Evolutionary conservation across 23 tunicate genomes (phyloP), one percentile per base, ranked within the genome.

Genomic region (Styela plicata): DNA sequence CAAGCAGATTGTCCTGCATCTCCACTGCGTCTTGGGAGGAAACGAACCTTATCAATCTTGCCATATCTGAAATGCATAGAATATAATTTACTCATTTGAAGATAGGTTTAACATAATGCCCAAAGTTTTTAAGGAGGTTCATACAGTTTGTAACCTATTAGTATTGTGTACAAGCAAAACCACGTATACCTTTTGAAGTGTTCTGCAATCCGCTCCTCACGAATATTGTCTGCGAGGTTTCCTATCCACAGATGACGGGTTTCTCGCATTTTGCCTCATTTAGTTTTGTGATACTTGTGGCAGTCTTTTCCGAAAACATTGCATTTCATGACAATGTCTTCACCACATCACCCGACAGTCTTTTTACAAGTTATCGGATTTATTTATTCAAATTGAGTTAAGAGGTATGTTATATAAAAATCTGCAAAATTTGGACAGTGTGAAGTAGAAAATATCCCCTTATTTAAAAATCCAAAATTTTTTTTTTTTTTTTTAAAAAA

Each of bases 211-310:
- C 74, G 70, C 21, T 91, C 97, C 65, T 91, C 97, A 78, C 87
- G 70, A 23, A 85, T 26, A 64, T 83, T 87, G 2, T 83, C 86
- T 22, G 91, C 89, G 33, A 91, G 82, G 78, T 87, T 87, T 87
- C 90, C 90, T n/a, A 91, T 69, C 97, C 91, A 91, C 74, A 91
- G 57, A 74, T 91, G 86, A 73, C 97, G 74, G 65, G 97, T 91
- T 83, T 91, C 97, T 69, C 86, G 73, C 97, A 91, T 91, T 71
- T 82, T 85, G 57, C 57, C 13, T 44, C 57, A 44, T 44, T 44
- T 44, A 44, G 13, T 44, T 5, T 5, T 44, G 57, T 44, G 57
- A 44, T 5, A 44, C 13, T 44, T 44, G 13, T 44, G 57, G 57
- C 57, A 44, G 57, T 44, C 57, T 44, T 44, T 44, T 44, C 57